Evolutionary conservation across 2,888 invertebrate genomes (phyloP).

Genomic region (Sphaerophoria rueppellii): DNA sequence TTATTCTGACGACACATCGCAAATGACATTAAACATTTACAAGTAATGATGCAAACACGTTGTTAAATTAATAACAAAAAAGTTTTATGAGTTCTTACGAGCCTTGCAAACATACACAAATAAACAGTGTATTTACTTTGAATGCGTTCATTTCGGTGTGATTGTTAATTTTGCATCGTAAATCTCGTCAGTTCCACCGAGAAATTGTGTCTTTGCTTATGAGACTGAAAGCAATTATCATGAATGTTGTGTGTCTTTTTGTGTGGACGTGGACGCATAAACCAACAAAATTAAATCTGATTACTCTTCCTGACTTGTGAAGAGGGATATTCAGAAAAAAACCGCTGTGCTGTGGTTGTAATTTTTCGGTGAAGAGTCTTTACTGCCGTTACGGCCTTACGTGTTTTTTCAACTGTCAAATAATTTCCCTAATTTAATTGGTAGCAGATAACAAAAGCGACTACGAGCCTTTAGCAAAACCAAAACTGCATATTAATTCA

Average conservation of each 20-base stretch:
- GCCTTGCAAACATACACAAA: not conserved
- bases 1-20: constrained; percentile 36
- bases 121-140: not conserved
- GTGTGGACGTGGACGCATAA: not conserved
- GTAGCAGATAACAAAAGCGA: not conserved
- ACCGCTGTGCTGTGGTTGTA: not conserved
- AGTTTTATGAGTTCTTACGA: not conserved
- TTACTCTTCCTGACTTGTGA: not conserved
- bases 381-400: no score
- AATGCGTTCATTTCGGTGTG: not conserved
- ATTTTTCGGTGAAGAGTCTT: no score
- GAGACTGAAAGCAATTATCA: constrained; percentile 4
- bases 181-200: not conserved
- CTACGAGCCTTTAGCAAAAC: not conserved
- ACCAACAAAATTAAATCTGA: constrained; percentile 12
- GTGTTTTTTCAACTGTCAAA: no score
- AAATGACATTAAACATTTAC: constrained; percentile 41
- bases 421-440: no score
- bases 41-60: constrained; percentile 41
- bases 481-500: constrained; percentile 1
- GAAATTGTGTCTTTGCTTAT: not conserved
- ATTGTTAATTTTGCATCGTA: constrained; percentile 37
- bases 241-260: not conserved
- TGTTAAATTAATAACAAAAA: constrained; percentile 62
- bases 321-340: constrained; percentile 2